Evolutionary conservation across 2,888 invertebrate species (phyloP), one percentile per base, ranked within the genome.

Genomic region (Furcula furcula): DNA sequence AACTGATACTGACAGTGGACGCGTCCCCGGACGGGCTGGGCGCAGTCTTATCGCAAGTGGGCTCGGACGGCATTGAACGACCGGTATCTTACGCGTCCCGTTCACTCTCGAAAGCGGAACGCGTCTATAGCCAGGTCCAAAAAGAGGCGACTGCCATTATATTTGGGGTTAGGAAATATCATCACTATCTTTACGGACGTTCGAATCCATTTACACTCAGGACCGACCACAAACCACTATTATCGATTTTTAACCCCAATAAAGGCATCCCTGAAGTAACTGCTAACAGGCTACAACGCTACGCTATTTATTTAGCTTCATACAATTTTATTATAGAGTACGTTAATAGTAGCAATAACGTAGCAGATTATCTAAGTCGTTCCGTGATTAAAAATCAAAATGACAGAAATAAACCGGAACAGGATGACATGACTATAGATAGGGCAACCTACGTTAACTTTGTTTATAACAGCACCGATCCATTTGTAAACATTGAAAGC

Each of bases 1-100:
- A 16, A 15, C 29, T 45, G 0, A 21, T 38, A 6, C 14, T 46
- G 7, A 11, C 41, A 0, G 36, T 35, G 1, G 41, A 41, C 30
- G 39, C 46, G n/a, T 25, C 34, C 6, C 41, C 41, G 2, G 7
- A 7, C 4, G 39, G 34, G 3, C 39, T 46, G 14, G 41, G 39
- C 12, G 46, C 46, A 0, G 46, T 41, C 2, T 7, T 46, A 2
- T 9, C 46, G 1, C 40, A 40, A 4, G n/a, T 14, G 4, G 20
- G 13, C 7, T 2, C 1, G 1, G 25, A 19, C 1, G 9, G 15
- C 4, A 2, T 1, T n/a, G 42, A 42, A 11, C 25, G 30, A 0
- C 37, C 34, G 3, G 7, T 41, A 1, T 31, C 36, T 0, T 41
- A 12, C 23, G 42, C 27, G 0, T 42, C 33, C 4, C 13, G 22